phyloP scores from a whole-genome alignment of 2,113 vertebrate species.

The Electrona antarctica region DNA sequence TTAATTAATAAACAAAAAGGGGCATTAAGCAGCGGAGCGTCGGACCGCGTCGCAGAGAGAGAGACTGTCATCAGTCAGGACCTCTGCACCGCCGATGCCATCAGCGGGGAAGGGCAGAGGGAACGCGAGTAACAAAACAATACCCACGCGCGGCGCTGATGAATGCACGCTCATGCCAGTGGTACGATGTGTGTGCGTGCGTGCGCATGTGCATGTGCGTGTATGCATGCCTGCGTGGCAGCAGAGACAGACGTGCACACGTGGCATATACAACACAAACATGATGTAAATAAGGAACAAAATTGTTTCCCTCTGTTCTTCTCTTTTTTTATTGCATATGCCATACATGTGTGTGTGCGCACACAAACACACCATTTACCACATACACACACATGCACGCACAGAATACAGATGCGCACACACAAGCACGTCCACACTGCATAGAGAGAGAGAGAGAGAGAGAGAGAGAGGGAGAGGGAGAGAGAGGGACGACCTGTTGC shows the following conservation, averaged over 20 bases:
- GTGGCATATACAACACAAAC: too few species aligned
- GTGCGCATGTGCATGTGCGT: too few species aligned
- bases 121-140: background rate
- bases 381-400: background rate
- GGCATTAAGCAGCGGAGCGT: slow-evolving; percentile 69
- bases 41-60: slow-evolving; percentile 57
- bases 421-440: background rate
- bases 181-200: too few species aligned
- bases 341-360: too few species aligned
- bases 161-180: too few species aligned
- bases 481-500: slow-evolving; percentile 21
- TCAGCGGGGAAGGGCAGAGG: slow-evolving; percentile 65
- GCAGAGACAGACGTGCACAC: too few species aligned
- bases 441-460: background rate
- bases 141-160: too few species aligned
- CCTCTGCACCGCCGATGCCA: slow-evolving; percentile 71
- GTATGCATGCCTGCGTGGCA: too few species aligned
- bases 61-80: slow-evolving; percentile 71
- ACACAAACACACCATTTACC: background rate
- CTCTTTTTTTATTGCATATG: background rate
- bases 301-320: background rate
- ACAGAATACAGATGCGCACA: background rate
- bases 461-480: background rate
- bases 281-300: too few species aligned
- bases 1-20: slow-evolving; percentile 79